Evolutionary conservation across 2,797 vertebrate species (phyloP).

Genomic region (Epinephelus awoara): DNA sequence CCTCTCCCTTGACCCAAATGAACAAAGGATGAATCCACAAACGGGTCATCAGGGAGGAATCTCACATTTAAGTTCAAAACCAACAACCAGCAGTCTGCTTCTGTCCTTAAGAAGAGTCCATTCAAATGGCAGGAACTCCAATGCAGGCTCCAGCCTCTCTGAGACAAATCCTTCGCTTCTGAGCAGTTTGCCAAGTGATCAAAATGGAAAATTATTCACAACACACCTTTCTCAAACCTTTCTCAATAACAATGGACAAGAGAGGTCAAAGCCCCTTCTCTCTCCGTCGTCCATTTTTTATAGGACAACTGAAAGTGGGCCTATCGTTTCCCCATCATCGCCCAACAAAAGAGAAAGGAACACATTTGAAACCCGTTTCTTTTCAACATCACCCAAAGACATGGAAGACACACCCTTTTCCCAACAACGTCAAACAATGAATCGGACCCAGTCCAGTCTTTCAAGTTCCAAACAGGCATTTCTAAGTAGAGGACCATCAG

Average conservation of each 20-base stretch:
- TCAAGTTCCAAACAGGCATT: slow-evolving; percentile 45
- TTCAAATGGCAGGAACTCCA: slow-evolving; percentile 56
- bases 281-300: slow-evolving; percentile 56
- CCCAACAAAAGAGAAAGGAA: slow-evolving; percentile 48
- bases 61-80: slow-evolving; percentile 77
- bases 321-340: slow-evolving; percentile 31
- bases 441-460: slow-evolving; percentile 28
- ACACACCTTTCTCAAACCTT: slow-evolving; percentile 42
- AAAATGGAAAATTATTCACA: slow-evolving; percentile 44
- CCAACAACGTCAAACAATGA: slow-evolving; percentile 38
- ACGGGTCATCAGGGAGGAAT: slow-evolving; percentile 51
- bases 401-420: slow-evolving; percentile 13
- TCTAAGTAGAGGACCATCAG: slow-evolving; percentile 37
- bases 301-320: slow-evolving; percentile 34
- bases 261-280: slow-evolving; percentile 49
- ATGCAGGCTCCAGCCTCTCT: slow-evolving; percentile 36
- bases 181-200: slow-evolving; percentile 47
- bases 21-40: slow-evolving; percentile 65
- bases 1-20: slow-evolving; percentile 47
- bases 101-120: slow-evolving; percentile 80
- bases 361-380: slow-evolving; percentile 39
- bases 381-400: slow-evolving; percentile 50
- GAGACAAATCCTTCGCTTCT: slow-evolving; percentile 41
- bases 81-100: slow-evolving; percentile 84
- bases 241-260: slow-evolving; percentile 50